Conservation (phyloP, 2,888 invertebrate species). For the Ceriagrion tenellum region DNA sequence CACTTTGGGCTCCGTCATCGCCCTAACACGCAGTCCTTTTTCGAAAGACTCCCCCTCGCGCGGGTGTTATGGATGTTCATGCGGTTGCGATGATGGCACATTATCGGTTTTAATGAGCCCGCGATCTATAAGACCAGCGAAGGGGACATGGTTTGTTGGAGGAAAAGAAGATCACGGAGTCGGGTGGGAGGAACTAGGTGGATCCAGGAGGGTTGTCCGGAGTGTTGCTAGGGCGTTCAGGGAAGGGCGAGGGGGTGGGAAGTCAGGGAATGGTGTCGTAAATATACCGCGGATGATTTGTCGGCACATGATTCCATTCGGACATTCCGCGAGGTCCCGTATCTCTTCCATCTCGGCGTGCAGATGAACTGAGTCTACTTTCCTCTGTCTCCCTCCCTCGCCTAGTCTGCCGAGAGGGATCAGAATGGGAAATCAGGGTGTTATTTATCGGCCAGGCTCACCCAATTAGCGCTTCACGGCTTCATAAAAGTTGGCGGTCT, state of each 20-base stretch:
- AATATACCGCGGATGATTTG: conserved; percentile 54
- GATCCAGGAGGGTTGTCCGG: neutral
- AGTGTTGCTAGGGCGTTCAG: too few relatives aligned
- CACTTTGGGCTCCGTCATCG: too few relatives aligned
- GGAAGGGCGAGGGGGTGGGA: neutral
- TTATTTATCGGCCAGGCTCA: conserved; percentile 45
- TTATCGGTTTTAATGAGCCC: conserved; percentile 52
- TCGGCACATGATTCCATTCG: conserved; percentile 42
- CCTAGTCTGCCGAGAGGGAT: neutral
- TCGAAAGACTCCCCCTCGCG: neutral
- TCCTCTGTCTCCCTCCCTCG: too few relatives aligned
- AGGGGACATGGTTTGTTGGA: too few relatives aligned
- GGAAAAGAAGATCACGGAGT: too few relatives aligned
- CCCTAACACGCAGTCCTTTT: too few relatives aligned
- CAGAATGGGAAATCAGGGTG: conserved; percentile 48
- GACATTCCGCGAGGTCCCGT: conserved; percentile 24
- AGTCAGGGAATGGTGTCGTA: neutral
- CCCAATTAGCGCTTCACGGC: conserved; percentile 62
- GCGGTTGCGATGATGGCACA: conserved; percentile 34
- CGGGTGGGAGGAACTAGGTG: too few relatives aligned
- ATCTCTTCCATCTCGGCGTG: conserved; percentile 34
- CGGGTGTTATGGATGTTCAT: conserved; percentile 29
- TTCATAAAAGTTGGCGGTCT: conserved; percentile 51
- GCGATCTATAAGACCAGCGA: neutral
- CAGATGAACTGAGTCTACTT: too few relatives aligned